phyloP scores from a whole-genome alignment of 1,140 invertebrate species.

The Parasteatoda tepidariorum region DNA sequence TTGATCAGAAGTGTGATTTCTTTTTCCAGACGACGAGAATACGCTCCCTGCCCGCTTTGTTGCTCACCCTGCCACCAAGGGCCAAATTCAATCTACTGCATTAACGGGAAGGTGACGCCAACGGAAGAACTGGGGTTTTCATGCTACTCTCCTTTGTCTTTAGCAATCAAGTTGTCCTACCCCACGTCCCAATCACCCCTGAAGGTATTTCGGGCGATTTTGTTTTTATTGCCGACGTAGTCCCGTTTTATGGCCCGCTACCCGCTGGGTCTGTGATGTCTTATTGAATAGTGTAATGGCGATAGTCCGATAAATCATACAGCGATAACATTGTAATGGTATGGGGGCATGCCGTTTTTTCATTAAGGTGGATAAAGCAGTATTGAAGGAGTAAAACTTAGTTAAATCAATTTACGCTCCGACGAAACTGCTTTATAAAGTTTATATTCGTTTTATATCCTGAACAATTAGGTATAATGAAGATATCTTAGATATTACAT shows the following conservation, averaged over 20 bases:
- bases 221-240: not conserved
- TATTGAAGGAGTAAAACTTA: too few species aligned
- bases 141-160: constrained; percentile 39
- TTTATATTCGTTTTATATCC: too few species aligned
- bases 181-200: not conserved
- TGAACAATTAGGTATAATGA: too few species aligned
- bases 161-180: constrained; percentile 32
- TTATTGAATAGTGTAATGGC: not conserved
- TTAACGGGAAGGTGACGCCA: constrained; percentile 29
- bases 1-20: constrained; percentile 33
- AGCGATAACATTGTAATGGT: too few species aligned
- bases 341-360: too few species aligned
- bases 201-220: not conserved
- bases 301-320: not conserved
- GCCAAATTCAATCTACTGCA: constrained; percentile 50
- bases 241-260: not conserved
- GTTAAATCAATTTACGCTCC: too few species aligned
- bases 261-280: not conserved
- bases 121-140: not conserved
- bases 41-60: not conserved
- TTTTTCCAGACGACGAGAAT: constrained; percentile 31
- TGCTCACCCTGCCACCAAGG: not conserved
- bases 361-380: too few species aligned
- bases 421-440: too few species aligned
- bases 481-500: too few species aligned